Base-by-base conservation (phyloP, 2,113 vertebrate genomes). In the Candoia aspera region DNA sequence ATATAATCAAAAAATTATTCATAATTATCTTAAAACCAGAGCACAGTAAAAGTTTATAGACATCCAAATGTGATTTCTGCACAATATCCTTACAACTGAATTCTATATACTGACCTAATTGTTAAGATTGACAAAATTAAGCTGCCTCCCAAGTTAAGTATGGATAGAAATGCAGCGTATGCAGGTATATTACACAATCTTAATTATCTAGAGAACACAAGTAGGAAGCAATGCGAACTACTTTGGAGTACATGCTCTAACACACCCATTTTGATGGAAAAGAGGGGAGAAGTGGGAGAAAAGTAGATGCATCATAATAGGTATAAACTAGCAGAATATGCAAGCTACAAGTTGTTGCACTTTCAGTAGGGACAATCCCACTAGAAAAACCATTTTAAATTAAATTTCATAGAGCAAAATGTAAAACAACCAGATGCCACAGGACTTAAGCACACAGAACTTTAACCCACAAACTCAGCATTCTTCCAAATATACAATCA, bases 321-420 rank as follows among this genome's bases (percentile, higher is more conserved):
- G 8, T 26, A 42, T n/a, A 83, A 83, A 79, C 8, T 46, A 86
- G 53, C 90, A 84, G 29, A n/a, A 2, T 8, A 84, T n/a, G 68
- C 87, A 88, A 84, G 29, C 64, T 59, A 37, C 68, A 60, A 60
- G 86, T 83, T 92, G 73, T 26, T 90, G 89, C n/a, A 49, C 42
- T 88, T 84, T 92, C 49, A 83, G 3, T 26, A 42, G 9, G 6
- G 17, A 33, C n/a, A n/a, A 29, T 79, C 37, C 59, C 33, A 73
- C 9, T 42, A 37, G 83, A 62, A 57, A 87, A 62, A 29, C 1
- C 8, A 87, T 87, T 54, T 33, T 37, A 54, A 29, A 55, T 49
- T 33, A n/a, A 49, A 54, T 4, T 24, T 49, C 3, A 3, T 42
- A 15, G 21, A 55, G 49, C 90, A 87, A 87, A 85, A 46, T 73